A percentile compares a stretch with the other conserved stretches of the same genome.
phyloP scores from a whole-genome alignment of 1,140 invertebrate species.

The Mycetomoellerius zeteki region DNA sequence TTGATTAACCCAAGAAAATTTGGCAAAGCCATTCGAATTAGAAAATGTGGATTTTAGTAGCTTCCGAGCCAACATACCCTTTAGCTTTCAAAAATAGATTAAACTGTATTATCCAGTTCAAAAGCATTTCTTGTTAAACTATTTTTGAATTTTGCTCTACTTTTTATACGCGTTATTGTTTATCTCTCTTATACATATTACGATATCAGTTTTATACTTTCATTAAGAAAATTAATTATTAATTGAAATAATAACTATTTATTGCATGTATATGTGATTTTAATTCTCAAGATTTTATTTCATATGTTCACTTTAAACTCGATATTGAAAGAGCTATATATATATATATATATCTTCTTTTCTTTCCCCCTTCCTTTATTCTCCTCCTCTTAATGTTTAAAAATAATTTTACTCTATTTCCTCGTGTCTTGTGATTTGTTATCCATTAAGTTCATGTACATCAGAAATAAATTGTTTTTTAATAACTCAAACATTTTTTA shows the following conservation, averaged over 20 bases:
- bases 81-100: constrained; percentile 84
- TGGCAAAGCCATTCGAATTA: constrained; percentile 79
- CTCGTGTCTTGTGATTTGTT: neutral
- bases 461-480: constrained; percentile 10
- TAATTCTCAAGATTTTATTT: neutral
- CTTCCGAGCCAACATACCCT: constrained; percentile 76
- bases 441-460: neutral
- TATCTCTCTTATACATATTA: neutral
- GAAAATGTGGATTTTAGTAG: constrained; percentile 78
- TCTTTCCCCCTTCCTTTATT: neutral
- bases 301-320: neutral
- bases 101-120: constrained; percentile 80
- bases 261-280: neutral
- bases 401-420: neutral
- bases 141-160: constrained; percentile 49
- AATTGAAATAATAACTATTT: neutral
- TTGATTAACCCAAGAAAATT: constrained; percentile 65
- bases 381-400: neutral
- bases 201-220: neutral
- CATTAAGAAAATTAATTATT: neutral
- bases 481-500: neutral
- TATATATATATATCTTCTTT: too few species aligned
- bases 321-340: neutral
- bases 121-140: constrained; percentile 79
- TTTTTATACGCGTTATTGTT: constrained; percentile 57